These are phyloP conservation scores for Tribolium castaneum DNA, from an alignment of 1,140 invertebrate species.

Conservation along the genomic window DNA sequence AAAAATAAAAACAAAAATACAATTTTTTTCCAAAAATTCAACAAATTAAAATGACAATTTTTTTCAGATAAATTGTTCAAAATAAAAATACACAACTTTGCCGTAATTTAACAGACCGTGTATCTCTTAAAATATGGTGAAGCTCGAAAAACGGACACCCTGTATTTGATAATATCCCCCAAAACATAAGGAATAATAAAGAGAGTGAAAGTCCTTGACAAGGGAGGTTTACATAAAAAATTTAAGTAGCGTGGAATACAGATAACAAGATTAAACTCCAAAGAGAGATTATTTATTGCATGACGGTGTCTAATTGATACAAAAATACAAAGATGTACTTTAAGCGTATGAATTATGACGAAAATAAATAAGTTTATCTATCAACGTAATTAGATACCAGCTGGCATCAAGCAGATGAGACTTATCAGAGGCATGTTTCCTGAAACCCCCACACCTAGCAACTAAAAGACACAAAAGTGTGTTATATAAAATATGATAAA, in stretches of 20 bases:
- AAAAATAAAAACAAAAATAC: no score
- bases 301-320: not conserved
- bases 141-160: no score
- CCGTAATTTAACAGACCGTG: no score
- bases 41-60: no score
- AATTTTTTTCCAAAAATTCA: no score
- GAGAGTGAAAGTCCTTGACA: not conserved
- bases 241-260: not conserved
- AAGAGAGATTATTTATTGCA: not conserved
- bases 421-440: not conserved
- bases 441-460: not conserved
- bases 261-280: slow-evolving; percentile 16
- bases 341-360: not conserved
- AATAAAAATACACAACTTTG: no score
- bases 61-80: no score
- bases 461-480: no score
- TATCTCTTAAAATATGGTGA: no score
- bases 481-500: not conserved
- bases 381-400: slow-evolving; percentile 1
- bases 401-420: not conserved
- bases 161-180: not conserved
- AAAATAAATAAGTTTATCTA: not conserved
- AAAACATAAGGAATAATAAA: not conserved
- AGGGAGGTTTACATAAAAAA: slow-evolving; percentile 1
- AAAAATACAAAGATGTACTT: slow-evolving; percentile 1